Conservation (phyloP, 1,140 invertebrate species). For the Tetramorium simillimum region DNA sequence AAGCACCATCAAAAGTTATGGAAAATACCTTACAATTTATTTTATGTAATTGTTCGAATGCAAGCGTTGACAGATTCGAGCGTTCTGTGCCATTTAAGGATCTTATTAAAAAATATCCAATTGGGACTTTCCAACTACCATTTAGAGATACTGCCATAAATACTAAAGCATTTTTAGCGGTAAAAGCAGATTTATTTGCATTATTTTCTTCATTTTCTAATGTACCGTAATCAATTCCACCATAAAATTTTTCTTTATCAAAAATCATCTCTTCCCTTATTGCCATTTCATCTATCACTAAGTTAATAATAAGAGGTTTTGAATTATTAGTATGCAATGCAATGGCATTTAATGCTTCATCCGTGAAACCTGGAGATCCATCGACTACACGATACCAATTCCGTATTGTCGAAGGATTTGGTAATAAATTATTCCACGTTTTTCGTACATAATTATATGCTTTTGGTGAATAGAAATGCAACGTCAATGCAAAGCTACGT, state of each 20-base stretch:
- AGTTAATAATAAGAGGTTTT: background rate
- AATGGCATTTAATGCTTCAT: background rate
- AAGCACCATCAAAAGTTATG: background rate
- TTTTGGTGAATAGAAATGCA: slow-evolving; percentile 21
- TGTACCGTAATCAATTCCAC: background rate
- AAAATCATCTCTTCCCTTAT: background rate
- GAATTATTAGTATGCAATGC: background rate
- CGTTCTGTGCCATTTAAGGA: background rate
- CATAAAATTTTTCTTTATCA: background rate
- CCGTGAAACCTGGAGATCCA: background rate
- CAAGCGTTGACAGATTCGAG: background rate
- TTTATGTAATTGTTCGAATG: background rate
- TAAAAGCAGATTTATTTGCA: background rate
- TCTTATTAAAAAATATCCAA: slow-evolving; percentile 6
- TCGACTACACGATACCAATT: background rate
- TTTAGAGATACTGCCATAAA: slow-evolving; percentile 5
- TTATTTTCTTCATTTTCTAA: background rate
- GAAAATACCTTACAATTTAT: background rate
- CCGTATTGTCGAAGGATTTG: background rate
- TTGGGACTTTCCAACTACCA: background rate
- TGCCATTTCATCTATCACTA: slow-evolving; percentile 11
- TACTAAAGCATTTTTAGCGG: background rate
- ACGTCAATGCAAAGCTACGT: background rate
- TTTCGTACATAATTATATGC: slow-evolving; percentile 13
- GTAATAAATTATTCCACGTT: background rate